Evolutionary conservation across 2,888 invertebrate species (phyloP).

Genomic region (Dilophus febrilis): DNA sequence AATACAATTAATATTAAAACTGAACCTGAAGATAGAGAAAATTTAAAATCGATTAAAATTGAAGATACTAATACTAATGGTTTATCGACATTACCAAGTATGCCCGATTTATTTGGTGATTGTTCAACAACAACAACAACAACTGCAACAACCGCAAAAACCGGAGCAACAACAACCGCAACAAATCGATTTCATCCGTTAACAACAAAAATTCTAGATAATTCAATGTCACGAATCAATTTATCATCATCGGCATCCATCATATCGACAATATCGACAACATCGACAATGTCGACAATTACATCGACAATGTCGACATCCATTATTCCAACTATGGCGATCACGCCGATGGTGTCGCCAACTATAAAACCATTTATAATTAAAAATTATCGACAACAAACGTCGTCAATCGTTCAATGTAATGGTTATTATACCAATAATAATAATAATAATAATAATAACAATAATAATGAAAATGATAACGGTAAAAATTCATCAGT

Average conservation of each 20-base stretch:
- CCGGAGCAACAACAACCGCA: no score
- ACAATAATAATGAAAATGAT: no score
- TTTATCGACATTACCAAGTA: conserved; percentile 25
- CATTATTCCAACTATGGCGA: no score
- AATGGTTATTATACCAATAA: background rate
- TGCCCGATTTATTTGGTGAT: conserved; percentile 19
- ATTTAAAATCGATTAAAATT: no score
- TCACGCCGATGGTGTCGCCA: no score
- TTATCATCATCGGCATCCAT: background rate
- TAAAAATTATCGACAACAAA: no score
- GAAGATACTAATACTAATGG: no score
- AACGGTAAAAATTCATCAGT: background rate
- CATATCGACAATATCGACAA: background rate
- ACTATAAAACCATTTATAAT: no score
- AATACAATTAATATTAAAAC: no score
- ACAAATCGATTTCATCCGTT: background rate
- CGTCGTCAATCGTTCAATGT: no score
- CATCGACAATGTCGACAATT: background rate
- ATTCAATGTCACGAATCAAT: background rate
- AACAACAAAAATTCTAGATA: background rate
- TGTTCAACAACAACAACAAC: background rate
- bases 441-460: background rate
- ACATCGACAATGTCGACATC: conserved; percentile 9
- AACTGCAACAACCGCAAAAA: background rate
- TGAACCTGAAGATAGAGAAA: no score